These are phyloP conservation scores for Anthrax anthrax DNA, from an alignment of 2,888 invertebrate genomes.

Conservation along the genomic window DNA sequence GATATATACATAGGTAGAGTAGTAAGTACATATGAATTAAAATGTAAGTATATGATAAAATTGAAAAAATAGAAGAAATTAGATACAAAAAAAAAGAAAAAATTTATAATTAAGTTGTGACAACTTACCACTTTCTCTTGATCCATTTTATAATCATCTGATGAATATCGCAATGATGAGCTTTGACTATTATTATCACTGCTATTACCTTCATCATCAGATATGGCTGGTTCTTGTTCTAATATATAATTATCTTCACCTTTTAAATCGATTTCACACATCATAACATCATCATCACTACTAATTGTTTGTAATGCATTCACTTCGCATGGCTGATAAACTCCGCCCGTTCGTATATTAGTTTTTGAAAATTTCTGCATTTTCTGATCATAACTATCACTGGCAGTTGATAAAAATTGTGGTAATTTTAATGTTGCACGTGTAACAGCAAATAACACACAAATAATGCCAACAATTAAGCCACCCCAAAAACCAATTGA, in stretches of 20 bases:
- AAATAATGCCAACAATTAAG: slow-evolving; percentile 20
- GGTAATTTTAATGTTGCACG: slow-evolving; percentile 27
- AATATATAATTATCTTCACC: slow-evolving; percentile 19
- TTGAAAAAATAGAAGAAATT: no score
- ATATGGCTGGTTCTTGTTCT: slow-evolving; percentile 24
- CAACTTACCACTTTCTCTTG: slow-evolving; percentile 6
- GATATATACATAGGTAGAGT: no score
- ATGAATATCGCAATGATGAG: slow-evolving; percentile 14
- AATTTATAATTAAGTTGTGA: background rate
- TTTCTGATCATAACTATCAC: slow-evolving; percentile 17
- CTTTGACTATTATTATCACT: slow-evolving; percentile 16
- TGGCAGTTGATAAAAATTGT: slow-evolving; percentile 15
- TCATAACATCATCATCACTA: slow-evolving; percentile 12
- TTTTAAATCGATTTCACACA: slow-evolving; percentile 10
- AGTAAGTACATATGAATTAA: no score
- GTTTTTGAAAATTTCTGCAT: slow-evolving; percentile 21
- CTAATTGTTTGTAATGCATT: slow-evolving; percentile 22
- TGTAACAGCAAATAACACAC: slow-evolving; percentile 26
- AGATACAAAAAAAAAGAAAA: slow-evolving; percentile 10
- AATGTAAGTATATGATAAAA: no score
- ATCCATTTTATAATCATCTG: background rate
- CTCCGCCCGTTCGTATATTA: slow-evolving; percentile 19
- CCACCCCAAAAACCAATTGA: slow-evolving; percentile 29
- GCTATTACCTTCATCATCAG: slow-evolving; percentile 19
- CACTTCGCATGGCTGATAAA: slow-evolving; percentile 28